Evolutionary conservation across 2,113 vertebrate genomes (phyloP).

Genomic region (Brienomyrus longianalis): DNA sequence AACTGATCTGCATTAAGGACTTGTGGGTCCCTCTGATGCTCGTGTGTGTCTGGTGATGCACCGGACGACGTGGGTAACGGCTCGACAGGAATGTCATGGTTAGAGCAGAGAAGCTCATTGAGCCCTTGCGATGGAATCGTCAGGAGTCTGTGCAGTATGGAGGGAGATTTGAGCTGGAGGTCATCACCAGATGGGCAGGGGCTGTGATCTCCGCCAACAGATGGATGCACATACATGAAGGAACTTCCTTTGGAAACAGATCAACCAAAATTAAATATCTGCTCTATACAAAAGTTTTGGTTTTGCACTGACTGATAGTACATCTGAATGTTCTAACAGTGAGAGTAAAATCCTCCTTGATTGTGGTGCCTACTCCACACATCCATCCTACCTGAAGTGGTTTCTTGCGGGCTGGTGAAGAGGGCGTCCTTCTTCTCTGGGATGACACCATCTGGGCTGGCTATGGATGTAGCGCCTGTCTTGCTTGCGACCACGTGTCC

Average conservation of each 20-base stretch:
- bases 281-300: not conserved
- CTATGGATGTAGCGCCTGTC: not conserved
- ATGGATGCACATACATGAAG: not conserved
- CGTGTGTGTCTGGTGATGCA: not conserved
- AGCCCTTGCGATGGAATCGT: conserved; percentile 53
- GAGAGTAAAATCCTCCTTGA: not conserved
- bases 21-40: not conserved
- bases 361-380: conserved; percentile 46
- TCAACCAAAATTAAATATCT: not conserved
- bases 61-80: conserved; percentile 24
- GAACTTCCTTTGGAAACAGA: conserved; percentile 8
- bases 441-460: conserved; percentile 19
- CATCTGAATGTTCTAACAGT: not conserved
- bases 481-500: conserved; percentile 13
- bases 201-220: not conserved
- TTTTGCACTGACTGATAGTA: not conserved
- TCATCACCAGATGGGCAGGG: conserved; percentile 24
- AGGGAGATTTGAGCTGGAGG: conserved; percentile 47
- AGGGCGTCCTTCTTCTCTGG: conserved; percentile 41
- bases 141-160: conserved; percentile 66
- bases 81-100: conserved; percentile 31
- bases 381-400: conserved; percentile 20
- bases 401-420: conserved; percentile 45
- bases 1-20: not conserved
- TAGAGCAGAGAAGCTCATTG: conserved; percentile 49